Evolutionary conservation across 2,797 vertebrate species (phyloP), one percentile per base, ranked within the genome.

Genomic region (Bradypodion pumilum): DNA sequence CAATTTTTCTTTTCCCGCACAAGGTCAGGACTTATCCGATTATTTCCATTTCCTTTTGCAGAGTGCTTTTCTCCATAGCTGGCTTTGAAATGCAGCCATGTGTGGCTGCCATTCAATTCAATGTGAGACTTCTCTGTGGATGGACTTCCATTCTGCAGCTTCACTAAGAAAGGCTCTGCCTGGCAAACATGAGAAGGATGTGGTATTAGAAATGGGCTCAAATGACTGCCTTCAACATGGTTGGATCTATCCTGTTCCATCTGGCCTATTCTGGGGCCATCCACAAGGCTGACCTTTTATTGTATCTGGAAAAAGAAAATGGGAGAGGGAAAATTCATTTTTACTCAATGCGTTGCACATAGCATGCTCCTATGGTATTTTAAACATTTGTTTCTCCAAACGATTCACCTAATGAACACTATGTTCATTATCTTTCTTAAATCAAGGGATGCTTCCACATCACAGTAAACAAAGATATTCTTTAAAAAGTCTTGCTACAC

Each of bases 211-310:
- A 96, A 96, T 69, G 97, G 95, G 95, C 96, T 97, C 94, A 97
- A 95, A 97, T 95, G 97, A 97, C 97, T 97, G 97, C 98, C 97
- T 92, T 97, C 97, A 96, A 96, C 97, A 98, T 99, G 97, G 94
- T 95, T 97, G 95, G 95, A 95, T 96, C 98, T 96, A 93, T 98
- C 97, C 97, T 97, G 97, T 98, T 99, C 99, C 99, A 99, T 99
- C 97, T 98, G 98, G 98, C 96, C 97, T 97, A 96, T 96, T 98
- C 95, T 96, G 95, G 95, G 97, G 97, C 98, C 98, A 99, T 99
- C 97, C 98, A 99, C 97, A 94, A 96, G 96, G 96, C 96, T 98
- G 96, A 97, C 97, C 97, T 97, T 92, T 94, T 91, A 97, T 94
- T 88, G 95, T 97, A 92, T 96, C 97, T 99, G 95, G 95, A 84